Base-by-base conservation (phyloP, 2,888 invertebrate species). In the Lasius platythorax region DNA sequence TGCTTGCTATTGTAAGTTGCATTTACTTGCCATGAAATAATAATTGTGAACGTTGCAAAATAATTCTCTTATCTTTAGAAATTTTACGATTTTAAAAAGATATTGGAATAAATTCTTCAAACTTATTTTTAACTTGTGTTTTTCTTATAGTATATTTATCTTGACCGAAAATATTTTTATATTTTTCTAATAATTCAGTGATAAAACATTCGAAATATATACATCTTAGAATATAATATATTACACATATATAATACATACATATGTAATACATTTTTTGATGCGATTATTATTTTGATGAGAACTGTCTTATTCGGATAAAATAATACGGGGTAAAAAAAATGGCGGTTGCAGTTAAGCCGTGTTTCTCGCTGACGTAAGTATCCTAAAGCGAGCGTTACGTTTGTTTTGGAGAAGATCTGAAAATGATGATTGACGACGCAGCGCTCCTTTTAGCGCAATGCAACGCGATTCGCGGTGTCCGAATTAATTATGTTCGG, bases 401-500 rank as follows among this genome's bases (percentile, higher is more conserved):
- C 12, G 23, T 50, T 72, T n/a, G 46, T 79, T 79, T 70, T 28
- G 33, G 58, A 0, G 58, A 33, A 37, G 28, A 79, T 28, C 61
- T 61, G 79, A 63, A 73, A 79, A 37, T 43, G 40, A 78, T 70
- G 73, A 72, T 72, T 18, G 46, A 79, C 61, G 79, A 72, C 2
- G 56, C 56, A 18, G 30, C 67, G 79, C 72, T 79, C 73, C 46
- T 72, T 61, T 72, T 50, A 23, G 23, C 64, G 67, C 56, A 9
- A 46, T 53, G 12, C 75, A 64, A 33, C 61, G 61, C 33, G 40
- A 64, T 56, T n/a, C 50, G 67, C 37, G 33, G 5, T 33, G 46
- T 61, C n/a, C 12, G 61, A 79, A 79, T 79, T 79, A 79, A 79
- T 79, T 79, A 79, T 28, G 46, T 18, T 78, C 58, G 58, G 23